Evolutionary conservation across 2,113 vertebrate genomes (phyloP), one percentile per base, ranked within the genome.

Genomic region (Pygathrix nemaeus): DNA sequence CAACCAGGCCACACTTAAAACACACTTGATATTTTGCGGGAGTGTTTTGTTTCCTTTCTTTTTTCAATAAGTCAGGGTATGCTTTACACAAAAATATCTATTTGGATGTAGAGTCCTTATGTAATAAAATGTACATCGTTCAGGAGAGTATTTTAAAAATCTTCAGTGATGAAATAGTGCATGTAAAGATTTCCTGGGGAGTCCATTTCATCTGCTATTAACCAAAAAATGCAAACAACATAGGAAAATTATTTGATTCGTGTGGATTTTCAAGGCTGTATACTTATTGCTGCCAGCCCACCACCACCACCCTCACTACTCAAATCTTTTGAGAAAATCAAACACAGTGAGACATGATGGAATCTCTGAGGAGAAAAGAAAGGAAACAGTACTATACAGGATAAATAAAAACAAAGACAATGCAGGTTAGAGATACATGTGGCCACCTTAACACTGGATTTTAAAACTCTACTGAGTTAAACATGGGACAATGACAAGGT

Each of bases 11-110:
- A 23, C 27, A 25, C 92, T 97, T 38, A 72, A 72, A 93, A 52
- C 90, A 94, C 98, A 70, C 21, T 94, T 95, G 97, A 85, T 3
- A 18, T 98, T 96, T 96, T 94, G 82, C 76, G 52, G 88, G 90
- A 61, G 21, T 94, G 64, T 80, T 98, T 75, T 59, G 68, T 90
- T 96, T 82, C 95, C 59, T 93, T 27, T 89, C 76, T 45, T 87
- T 97, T 94, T 27, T 66, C n/a, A 70, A 11, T 40, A 88, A 93
- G 79, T 23, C 64, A 68, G 70, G 9, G 48, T 93, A 81, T 18
- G 45, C 61, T 11, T 95, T 78, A 32, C 20, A 90, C 61, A 52
- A 27, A 96, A 95, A 88, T n/a, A 48, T 17, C 6, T 52, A 13
- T 40, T 6, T 5, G 35, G 76, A 27, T 32, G 23, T 0, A 43